Percentiles rank a stretch among this genome's conserved stretches.
phyloP scores from a whole-genome alignment of 2,113 vertebrate genomes.

The Malurus alboscapulatus region DNA sequence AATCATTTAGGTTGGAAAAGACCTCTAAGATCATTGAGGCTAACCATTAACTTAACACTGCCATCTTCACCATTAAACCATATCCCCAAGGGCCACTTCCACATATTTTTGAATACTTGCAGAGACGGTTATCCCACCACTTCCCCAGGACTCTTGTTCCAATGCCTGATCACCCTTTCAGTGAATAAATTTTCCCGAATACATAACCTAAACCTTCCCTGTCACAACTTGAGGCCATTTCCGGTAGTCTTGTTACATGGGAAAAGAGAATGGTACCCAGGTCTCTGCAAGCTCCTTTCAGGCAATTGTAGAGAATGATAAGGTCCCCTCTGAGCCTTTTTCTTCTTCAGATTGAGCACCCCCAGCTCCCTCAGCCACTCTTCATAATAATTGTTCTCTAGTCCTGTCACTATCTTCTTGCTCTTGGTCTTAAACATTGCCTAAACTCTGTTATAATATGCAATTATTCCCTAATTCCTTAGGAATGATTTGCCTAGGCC shows the following conservation, averaged over 20 bases:
- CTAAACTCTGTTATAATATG: background rate
- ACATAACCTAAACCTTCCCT: background rate
- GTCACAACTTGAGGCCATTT: background rate
- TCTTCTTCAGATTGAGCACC: background rate
- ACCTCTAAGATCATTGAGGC: background rate
- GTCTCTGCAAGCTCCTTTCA: background rate
- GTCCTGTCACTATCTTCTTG: background rate
- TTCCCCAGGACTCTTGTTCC: background rate
- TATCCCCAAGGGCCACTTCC: background rate
- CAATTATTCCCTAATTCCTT: background rate
- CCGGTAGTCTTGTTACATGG: background rate
- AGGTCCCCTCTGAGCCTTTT: background rate
- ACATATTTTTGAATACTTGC: background rate
- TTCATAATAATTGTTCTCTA: background rate
- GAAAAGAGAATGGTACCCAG: background rate
- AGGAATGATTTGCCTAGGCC: background rate
- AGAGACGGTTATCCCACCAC: background rate
- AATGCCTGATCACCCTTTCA: background rate
- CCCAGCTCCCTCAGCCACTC: background rate
- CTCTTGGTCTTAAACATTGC: background rate
- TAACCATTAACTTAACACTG: background rate
- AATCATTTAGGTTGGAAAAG: background rate
- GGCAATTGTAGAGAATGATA: background rate
- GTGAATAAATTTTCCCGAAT: background rate
- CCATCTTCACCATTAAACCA: background rate